Base-by-base conservation (phyloP, 2,797 vertebrate species). In the Ctenosaura bakeri region DNA sequence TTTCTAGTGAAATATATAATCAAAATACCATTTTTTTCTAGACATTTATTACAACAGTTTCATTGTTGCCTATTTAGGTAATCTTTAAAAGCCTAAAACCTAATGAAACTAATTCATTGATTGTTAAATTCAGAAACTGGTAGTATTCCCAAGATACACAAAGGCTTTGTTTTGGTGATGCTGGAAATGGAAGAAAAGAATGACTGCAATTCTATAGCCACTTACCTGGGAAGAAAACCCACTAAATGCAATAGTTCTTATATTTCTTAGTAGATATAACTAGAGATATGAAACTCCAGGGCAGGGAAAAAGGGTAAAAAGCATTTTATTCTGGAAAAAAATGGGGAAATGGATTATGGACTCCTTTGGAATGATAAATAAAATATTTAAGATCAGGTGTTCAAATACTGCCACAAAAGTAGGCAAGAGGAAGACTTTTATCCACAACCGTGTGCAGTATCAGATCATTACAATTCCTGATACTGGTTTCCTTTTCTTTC, bases 81-180 rank as follows among this genome's bases (percentile, higher is more conserved):
- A 93, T 24, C 84, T 54, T 90, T 91, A 89, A 42, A 92, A 83
- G 16, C 83, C 50, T 29, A 26, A 22, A 6, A 90, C 8, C 56
- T 24, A 38, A 52, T 64, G 4, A 90, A 9, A 76, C n/a, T 62
- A 2, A 0, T 77, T 59, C 5, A 78, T 78, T 12, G 1, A 46
- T 12, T 78, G 8, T 78, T 24, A 74, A 90, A 90, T 88, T 0
- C 0, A 85, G n/a, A 88, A 59, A 32, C 4, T 18, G 42, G 13
- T 42, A 5, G 85, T n/a, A 38, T 74, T 6, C 4, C 52, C 16
- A 50, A 80, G 29, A 52, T 32, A n/a, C 20, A 13, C 13, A 50
- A 29, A 50, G 26, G 9, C 2, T 38, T 82, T 54, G 18, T 42
- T 64, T 62, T 14, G 56, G 4, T 29, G 16, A 46, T 71, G 29